Evolutionary conservation across 2,888 invertebrate genomes (phyloP).

Genomic region (Sesamia inferens): DNA sequence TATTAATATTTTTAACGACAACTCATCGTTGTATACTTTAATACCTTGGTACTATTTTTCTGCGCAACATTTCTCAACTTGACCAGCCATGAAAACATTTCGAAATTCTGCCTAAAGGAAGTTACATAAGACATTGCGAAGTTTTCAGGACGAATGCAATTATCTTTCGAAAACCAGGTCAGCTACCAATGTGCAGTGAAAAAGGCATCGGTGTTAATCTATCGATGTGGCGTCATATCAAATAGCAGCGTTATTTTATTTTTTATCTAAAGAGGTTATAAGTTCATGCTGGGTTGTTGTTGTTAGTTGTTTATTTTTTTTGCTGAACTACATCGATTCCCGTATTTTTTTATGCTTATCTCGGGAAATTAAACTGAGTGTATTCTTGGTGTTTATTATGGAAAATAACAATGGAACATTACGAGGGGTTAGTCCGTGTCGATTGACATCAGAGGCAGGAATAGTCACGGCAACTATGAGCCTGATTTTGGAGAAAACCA

Average conservation of each 20-base stretch:
- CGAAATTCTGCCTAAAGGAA: slow-evolving; percentile 22
- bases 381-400: not conserved
- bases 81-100: slow-evolving; percentile 18
- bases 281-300: slow-evolving; percentile 39
- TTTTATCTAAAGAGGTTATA: slow-evolving; percentile 52
- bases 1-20: not conserved
- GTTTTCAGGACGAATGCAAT: slow-evolving; percentile 45
- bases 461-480: not conserved
- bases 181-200: slow-evolving; percentile 16
- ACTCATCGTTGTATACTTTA: not conserved
- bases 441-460: not conserved
- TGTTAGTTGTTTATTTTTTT: slow-evolving; percentile 49
- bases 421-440: no score
- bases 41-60: not conserved
- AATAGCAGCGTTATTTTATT: slow-evolving; percentile 44
- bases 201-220: slow-evolving; percentile 23
- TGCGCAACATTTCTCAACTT: slow-evolving; percentile 24
- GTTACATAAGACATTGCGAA: slow-evolving; percentile 28
- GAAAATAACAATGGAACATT: not conserved
- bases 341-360: slow-evolving; percentile 7
- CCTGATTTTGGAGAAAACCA: not conserved
- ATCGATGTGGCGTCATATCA: slow-evolving; percentile 36
- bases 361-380: slow-evolving; percentile 4
- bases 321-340: slow-evolving; percentile 18
- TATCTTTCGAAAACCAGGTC: slow-evolving; percentile 45